Evolutionary conservation across 2,888 invertebrate genomes (phyloP), one percentile per base, ranked within the genome.

Genomic region (Drosophila prostipennis): DNA sequence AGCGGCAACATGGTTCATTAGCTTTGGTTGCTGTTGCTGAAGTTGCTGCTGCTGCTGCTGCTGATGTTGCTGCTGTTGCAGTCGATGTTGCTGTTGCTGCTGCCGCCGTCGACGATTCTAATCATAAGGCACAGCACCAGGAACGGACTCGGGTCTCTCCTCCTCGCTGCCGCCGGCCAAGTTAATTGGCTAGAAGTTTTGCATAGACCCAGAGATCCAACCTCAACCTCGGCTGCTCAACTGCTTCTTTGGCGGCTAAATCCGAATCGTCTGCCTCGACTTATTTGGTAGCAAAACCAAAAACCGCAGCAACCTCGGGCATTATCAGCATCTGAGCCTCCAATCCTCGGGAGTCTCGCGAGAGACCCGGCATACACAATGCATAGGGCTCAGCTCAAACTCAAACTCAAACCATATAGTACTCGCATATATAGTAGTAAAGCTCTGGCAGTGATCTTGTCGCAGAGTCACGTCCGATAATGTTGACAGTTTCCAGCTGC

Each of bases 1-100:
- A 85, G 88, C 86, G 83, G 80, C 83, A 83, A 82, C 83, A 86
- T 86, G 83, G 88, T 87, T 87, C 86, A 87, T 87, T 87, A 87
- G 85, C 86, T 87, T 83, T 85, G 80, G 75, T 72, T 77, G 70
- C 45, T 59, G 71, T 51, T 56, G 71, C 34, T 73, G 74, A 32
- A 43, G 77, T 23, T 57, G 68, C 19, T 19, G 19, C 19, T 19
- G 75, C 71, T 77, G 69, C 45, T 59, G 71, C 48, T 56, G 71
- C 29, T 73, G 74, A 26, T 46, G 77, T 23, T 57, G 68, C 40
- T 11, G 57, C 14, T 52, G 69, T 13, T 45, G 72, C 61, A 54
- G 73, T 45, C 76, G 68, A 29, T 70, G 80, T 36, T 58, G 74
- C 26, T 54, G 70, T 45, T 57, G 71, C 23, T 74, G 60, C 84